Evolutionary conservation across 2,797 vertebrate species (phyloP), one percentile per base, ranked within the genome.

Genomic region (Anguilla megastoma): DNA sequence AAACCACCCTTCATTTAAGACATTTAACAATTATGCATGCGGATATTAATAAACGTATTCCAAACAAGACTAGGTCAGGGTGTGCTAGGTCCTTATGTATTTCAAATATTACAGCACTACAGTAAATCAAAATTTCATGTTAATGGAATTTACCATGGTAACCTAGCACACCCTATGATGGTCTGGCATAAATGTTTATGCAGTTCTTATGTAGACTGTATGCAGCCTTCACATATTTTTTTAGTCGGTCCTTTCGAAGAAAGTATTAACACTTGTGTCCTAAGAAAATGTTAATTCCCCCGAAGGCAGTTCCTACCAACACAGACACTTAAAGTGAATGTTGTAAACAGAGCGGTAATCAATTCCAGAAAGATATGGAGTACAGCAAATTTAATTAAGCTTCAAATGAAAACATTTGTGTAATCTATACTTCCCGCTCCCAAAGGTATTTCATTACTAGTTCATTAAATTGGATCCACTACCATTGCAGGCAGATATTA

Each of bases 361-460:
- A 85, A 85, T 41, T 33, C 24, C 33, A 58, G 52, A 18, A 36
- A 85, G 52, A 85, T 63, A 85, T 85, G 84, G 48, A 60, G 52
- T 30, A 60, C 52, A 36, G 56, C 30, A 85, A 58, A 85, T 58
- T 54, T 85, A 85, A 85, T 58, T 85, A 85, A 85, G 33, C 84
- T 85, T 36, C 36, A 33, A 58, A 85, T 33, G 84, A 58, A 85
- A 85, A 85, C 58, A 85, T 56, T 58, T 85, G 52, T 33, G 30
- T 14, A 85, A 58, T 58, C 48, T 58, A 85, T 33, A 85, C 52
- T 85, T 50, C 45, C 45, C 48, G 79, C 79, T 82, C 79, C 79
- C 79, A 48, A 41, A 82, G 21, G 41, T 50, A 82, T 82, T 82
- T 50, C 79, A 82, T 82, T 82, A 50, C 79, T 4, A 82, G 79